Percentiles rank a stretch among this genome's conserved stretches.
Evolutionary conservation across 2,888 invertebrate species (phyloP).

Genomic region (Drosophila multiciliata): DNA sequence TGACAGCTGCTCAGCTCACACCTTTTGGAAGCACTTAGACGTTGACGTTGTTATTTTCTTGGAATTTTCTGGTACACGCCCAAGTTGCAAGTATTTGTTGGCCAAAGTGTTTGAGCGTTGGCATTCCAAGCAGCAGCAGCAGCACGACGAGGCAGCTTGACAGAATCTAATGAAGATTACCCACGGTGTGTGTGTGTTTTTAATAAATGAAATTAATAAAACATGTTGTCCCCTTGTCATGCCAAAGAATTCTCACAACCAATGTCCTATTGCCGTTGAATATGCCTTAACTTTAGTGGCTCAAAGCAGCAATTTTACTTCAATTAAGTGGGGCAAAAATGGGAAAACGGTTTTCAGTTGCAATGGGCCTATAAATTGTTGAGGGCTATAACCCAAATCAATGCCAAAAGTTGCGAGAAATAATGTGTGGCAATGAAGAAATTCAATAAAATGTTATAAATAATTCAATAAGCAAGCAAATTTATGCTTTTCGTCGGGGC

Average conservation of each 20-base stretch:
- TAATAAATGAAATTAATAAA: conserved; percentile 82
- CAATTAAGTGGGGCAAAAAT: conserved; percentile 52
- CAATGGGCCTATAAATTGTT: conserved; percentile 34
- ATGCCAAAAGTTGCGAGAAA: conserved; percentile 55
- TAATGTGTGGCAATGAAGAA: conserved; percentile 63
- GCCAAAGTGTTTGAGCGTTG: conserved; percentile 20
- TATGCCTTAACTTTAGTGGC: conserved; percentile 17
- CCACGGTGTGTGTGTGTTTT: conserved; percentile 65
- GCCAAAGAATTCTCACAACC: conserved; percentile 10
- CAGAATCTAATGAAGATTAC: conserved; percentile 68
- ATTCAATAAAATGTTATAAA: conserved; percentile 77
- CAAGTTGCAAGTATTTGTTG: conserved; percentile 32
- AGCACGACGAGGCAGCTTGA: conserved; percentile 23
- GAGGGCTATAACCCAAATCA: conserved; percentile 59
- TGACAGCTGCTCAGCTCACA: conserved; percentile 6
- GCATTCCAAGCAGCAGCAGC: conserved; percentile 23
- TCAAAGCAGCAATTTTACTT: conserved; percentile 48
- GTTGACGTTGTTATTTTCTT: conserved; percentile 30
- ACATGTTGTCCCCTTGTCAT: conserved; percentile 52
- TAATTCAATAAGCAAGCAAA: conserved; percentile 73
- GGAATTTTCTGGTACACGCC: conserved; percentile 43
- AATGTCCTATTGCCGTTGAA: conserved; percentile 7
- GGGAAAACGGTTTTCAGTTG: conserved; percentile 37
- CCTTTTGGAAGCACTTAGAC: conserved; percentile 12
- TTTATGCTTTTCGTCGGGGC: conserved; percentile 48